Percentiles rank a stretch among this genome's conserved stretches.
These are phyloP conservation scores for Echeneis naucrates DNA, from an alignment of 2,797 vertebrate genomes.

Conservation along the genomic window DNA sequence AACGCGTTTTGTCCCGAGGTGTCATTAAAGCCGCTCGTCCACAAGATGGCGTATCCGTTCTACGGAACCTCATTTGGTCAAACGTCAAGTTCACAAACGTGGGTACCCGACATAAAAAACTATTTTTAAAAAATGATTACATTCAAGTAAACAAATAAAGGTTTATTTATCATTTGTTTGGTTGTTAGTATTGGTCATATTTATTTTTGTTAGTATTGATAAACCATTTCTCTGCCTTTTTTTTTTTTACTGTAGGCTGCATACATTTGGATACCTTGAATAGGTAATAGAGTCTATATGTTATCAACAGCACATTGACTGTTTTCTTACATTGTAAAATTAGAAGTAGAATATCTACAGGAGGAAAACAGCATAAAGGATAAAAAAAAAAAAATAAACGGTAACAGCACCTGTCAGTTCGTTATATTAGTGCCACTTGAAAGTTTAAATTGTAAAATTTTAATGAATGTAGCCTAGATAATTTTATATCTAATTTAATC, in stretches of 20 bases:
- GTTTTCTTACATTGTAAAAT: background rate
- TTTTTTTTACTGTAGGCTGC: background rate
- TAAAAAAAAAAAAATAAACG: background rate
- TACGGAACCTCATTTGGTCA: background rate
- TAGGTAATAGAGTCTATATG: background rate
- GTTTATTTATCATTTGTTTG: no score
- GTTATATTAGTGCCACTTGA: background rate
- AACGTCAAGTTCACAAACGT: background rate
- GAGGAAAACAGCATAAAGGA: background rate
- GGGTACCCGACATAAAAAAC: background rate
- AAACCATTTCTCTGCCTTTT: background rate
- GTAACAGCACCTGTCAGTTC: no score
- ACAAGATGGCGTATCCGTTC: constrained; percentile 46
- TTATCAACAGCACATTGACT: background rate
- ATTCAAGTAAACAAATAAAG: background rate
- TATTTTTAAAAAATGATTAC: no score
- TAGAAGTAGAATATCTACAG: background rate
- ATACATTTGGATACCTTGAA: background rate
- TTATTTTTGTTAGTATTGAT: no score
- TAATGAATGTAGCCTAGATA: no score
- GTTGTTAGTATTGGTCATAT: no score
- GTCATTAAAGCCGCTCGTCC: accelerated
- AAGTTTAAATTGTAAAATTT: background rate
- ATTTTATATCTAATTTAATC: no score
- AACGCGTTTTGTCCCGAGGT: background rate